phyloP scores from a whole-genome alignment of 1,140 invertebrate species.

The Belonocnema kinseyi region DNA sequence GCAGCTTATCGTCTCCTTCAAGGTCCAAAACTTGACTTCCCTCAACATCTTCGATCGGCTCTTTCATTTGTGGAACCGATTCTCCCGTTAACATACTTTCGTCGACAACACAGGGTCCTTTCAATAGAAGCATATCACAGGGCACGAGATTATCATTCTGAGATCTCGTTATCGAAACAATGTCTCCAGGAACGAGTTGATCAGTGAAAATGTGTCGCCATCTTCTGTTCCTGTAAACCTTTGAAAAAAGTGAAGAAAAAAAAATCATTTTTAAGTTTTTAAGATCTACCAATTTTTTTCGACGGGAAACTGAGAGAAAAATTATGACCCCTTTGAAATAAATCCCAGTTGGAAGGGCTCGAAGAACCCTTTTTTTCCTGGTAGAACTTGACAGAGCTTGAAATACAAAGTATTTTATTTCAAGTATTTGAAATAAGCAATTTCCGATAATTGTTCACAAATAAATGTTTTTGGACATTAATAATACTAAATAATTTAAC shows the following conservation, averaged over 20 bases:
- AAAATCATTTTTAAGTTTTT: too few relatives aligned
- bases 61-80: slow-evolving; percentile 99
- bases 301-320: too few relatives aligned
- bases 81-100: slow-evolving; percentile 98
- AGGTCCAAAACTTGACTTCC: slow-evolving; percentile 84
- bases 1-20: slow-evolving; percentile 93
- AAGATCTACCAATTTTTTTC: too few relatives aligned
- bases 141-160: slow-evolving; percentile 95
- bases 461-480: too few relatives aligned
- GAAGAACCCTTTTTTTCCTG: too few relatives aligned
- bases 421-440: too few relatives aligned
- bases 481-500: too few relatives aligned
- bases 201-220: slow-evolving; percentile 93
- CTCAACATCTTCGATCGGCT: slow-evolving; percentile 89
- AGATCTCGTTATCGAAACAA: slow-evolving; percentile 94
- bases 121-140: slow-evolving; percentile 95
- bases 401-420: too few relatives aligned
- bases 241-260: slow-evolving; percentile 46
- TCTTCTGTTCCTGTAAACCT: slow-evolving; percentile 94
- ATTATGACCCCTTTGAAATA: too few relatives aligned
- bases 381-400: too few relatives aligned
- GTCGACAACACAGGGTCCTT: slow-evolving; percentile 97
- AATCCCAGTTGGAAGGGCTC: too few relatives aligned
- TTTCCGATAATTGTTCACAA: too few relatives aligned
- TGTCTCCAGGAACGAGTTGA: slow-evolving; percentile 96